Evolutionary conservation across 2,113 vertebrate species (phyloP).

Genomic region (Pimephales promelas): DNA sequence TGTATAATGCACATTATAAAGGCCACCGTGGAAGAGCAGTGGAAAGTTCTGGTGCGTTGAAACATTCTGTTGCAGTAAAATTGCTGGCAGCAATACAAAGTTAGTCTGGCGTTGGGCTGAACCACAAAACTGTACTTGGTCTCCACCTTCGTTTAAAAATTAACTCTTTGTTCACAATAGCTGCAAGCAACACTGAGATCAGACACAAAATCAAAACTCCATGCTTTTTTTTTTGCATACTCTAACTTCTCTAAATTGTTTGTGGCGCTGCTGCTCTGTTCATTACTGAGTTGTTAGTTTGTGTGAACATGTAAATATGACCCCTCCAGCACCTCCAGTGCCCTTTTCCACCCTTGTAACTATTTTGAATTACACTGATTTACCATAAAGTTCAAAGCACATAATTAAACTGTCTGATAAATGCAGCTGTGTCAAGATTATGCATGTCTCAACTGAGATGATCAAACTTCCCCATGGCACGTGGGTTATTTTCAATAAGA

Average conservation of each 20-base stretch:
- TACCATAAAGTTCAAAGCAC: conserved; percentile 1
- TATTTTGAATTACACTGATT: conserved; percentile 4
- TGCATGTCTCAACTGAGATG: neutral
- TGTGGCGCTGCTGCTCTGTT: neutral
- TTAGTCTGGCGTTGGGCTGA: neutral
- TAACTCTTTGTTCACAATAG: neutral
- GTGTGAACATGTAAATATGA: neutral
- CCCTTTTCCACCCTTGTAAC: conserved; percentile 17
- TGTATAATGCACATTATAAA: neutral
- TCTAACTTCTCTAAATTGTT: neutral
- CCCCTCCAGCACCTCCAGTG: conserved; percentile 3
- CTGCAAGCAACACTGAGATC: neutral
- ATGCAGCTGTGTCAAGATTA: conserved; percentile 8
- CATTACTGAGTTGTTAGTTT: neutral
- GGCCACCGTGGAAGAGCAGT: neutral
- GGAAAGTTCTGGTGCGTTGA: neutral
- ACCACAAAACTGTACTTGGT: neutral
- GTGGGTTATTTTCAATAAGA: neutral
- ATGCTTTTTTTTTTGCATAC: neutral
- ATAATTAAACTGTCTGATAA: conserved; percentile 24
- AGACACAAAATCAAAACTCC: neutral
- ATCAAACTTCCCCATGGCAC: neutral
- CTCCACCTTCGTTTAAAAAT: neutral
- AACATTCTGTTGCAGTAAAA: conserved; percentile 1
- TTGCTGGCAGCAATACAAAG: conserved; percentile 10